Percentiles rank a stretch among this genome's conserved stretches.
Evolutionary conservation across 2,113 vertebrate genomes (phyloP).

Genomic region (Passer montanus): DNA sequence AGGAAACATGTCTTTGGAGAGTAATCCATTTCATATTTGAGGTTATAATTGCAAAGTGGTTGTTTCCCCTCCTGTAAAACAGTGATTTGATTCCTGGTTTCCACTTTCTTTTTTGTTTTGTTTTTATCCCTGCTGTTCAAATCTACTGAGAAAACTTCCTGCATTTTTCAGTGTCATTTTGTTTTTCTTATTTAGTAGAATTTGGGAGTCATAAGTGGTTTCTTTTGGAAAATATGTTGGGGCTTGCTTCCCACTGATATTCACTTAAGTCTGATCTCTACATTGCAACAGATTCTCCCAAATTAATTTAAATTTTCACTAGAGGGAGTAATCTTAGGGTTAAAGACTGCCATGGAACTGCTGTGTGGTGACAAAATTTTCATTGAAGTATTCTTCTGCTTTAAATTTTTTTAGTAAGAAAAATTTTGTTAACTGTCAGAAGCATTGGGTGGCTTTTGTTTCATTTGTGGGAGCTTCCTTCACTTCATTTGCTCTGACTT

Average conservation of each 20-base stretch:
- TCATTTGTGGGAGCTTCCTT: background rate
- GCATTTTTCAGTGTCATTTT: background rate
- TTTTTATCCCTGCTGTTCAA: background rate
- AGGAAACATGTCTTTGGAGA: background rate
- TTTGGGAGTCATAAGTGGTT: background rate
- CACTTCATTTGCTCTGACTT: background rate
- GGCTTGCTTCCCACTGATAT: rapidly evolving
- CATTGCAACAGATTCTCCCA: background rate
- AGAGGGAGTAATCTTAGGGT: background rate
- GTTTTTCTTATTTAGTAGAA: background rate
- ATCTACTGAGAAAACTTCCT: background rate
- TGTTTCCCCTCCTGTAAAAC: background rate
- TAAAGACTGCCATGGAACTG: background rate
- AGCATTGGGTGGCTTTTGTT: background rate
- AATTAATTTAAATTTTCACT: background rate
- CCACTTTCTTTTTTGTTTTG: background rate
- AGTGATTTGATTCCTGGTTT: background rate
- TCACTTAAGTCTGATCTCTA: background rate
- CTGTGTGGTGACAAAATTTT: background rate
- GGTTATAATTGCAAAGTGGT: background rate
- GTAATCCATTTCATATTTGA: background rate
- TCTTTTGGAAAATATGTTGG: background rate
- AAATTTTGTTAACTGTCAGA: background rate
- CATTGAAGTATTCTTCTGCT: background rate
- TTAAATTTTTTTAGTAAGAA: background rate